Base-by-base conservation (phyloP, 2,797 vertebrate genomes). In the Anguilla pacifica region DNA sequence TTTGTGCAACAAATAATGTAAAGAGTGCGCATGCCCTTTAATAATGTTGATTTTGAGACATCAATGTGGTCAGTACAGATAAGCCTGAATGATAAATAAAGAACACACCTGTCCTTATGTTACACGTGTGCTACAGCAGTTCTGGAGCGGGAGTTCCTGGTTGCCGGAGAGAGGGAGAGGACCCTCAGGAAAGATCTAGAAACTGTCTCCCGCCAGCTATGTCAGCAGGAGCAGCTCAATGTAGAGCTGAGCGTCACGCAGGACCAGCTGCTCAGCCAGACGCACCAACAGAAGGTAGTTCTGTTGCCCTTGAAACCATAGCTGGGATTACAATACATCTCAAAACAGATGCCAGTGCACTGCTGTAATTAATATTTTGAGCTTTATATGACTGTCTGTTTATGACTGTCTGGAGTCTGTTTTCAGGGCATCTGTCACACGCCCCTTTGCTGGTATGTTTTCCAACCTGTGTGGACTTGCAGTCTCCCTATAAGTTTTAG, bases 131-230 rank as follows among this genome's bases (percentile, higher is more conserved):
- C 85, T 91, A 67, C 91, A 96, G 96, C 91, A 0, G 82, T 87
- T 86, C 89, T 95, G 1, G 95, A 96, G 89, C 91, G 92, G 72
- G 95, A 96, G 74, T 90, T 91, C 22, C 87, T 95, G 92, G 9
- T 95, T 90, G 93, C 93, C 88, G 89, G 90, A 57, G 94, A 95
- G 79, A 87, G 90, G 31, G 94, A 94, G 89, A 90, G 91, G 90
- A 92, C 84, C 89, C 91, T 96, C 88, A 94, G 94, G 88, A 93
- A 88, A n/a, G 93, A 96, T 0, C 90, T 96, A 91, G 94, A 95
- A 17, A 87, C 67, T 0, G 87, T 89, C 87, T 90, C 88, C 0
- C 9, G 88, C 55, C 94, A 86, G n/a, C 92, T 96, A 22, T 31
- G 86, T 70, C 93, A 93, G 70, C 94, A 95, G 87, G 94, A 96